Base-by-base conservation (phyloP, 2,113 vertebrate species). In the Cyprinus carpio region DNA sequence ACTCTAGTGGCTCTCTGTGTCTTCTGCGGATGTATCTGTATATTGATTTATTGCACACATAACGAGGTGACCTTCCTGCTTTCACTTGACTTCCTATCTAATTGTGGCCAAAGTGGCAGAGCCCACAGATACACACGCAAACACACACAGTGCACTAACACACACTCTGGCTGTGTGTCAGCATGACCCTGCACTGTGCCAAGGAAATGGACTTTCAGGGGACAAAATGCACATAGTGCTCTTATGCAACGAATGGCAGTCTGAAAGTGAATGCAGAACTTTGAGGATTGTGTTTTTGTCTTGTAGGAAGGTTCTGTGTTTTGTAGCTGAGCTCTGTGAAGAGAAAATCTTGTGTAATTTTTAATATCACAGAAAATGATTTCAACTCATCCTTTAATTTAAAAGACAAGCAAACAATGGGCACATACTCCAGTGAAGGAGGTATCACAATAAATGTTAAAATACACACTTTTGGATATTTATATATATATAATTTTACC, bases 41-140 rank as follows among this genome's bases (percentile, higher is more conserved):
- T 88, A 88, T 88, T 71, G 72, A 78, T 82, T 87, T 76, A 84
- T 82, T 71, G 79, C 34, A 51, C 34, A 51, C 37, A 75, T 81
- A 84, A 77, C n/a, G 65, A 12, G 27, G 65, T 82, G 81, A 86
- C 84, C 87, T 86, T 85, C 56, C 81, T 25, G 15, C 43, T 75
- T 49, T 86, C 15, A 23, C 56, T 81, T 0, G n/a, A 80, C 77
- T 80, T 80, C 56, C 79, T 65, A 34, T 64, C 54, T 49, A 40
- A n/a, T 4, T 27, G 40, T 27, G 80, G 80, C 27, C 64, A 69
- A 69, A 82, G 46, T 82, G 80, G 20, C 40, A 69, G n/a, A 49
- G n/a, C 2, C 27, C 79, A 25, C 34, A 49, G 3, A 29, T 16
- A 27, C 37, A 8, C 46, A 8, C 23, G 67, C 40, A 65, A 46